These are phyloP conservation scores for Pseudochirops corinnae DNA, from an alignment of 2,797 vertebrate genomes.

Conservation along the genomic window DNA sequence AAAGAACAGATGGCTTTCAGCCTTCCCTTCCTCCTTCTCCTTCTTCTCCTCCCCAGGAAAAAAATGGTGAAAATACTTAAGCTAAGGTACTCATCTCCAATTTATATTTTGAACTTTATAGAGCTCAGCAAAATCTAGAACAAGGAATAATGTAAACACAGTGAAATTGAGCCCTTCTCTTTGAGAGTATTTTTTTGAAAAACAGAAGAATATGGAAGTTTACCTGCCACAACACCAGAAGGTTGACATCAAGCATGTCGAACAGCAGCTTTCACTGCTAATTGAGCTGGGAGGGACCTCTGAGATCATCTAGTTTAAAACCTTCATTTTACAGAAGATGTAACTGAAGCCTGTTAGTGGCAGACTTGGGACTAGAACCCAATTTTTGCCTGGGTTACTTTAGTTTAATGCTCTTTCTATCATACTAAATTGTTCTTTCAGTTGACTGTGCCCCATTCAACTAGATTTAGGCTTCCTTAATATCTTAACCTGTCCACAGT, in stretches of 20 bases:
- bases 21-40: background rate
- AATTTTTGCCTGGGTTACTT: too few relatives aligned
- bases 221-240: background rate
- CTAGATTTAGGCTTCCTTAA: too few relatives aligned
- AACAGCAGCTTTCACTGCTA: background rate
- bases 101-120: background rate
- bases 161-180: background rate
- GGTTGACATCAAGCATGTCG: background rate
- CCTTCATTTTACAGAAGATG: too few relatives aligned
- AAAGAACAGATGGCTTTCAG: background rate
- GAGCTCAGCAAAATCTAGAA: background rate
- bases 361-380: too few relatives aligned
- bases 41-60: background rate
- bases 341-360: too few relatives aligned
- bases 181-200: background rate
- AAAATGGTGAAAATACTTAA: background rate
- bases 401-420: too few relatives aligned
- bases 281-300: background rate
- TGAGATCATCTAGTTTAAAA: background rate
- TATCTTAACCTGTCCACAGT: too few relatives aligned
- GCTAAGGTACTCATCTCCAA: background rate
- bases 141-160: background rate
- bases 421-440: too few relatives aligned
- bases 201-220: background rate
- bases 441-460: too few relatives aligned